Base-by-base conservation (phyloP, 1,140 invertebrate species). In the Phenacoccus solenopsis region DNA sequence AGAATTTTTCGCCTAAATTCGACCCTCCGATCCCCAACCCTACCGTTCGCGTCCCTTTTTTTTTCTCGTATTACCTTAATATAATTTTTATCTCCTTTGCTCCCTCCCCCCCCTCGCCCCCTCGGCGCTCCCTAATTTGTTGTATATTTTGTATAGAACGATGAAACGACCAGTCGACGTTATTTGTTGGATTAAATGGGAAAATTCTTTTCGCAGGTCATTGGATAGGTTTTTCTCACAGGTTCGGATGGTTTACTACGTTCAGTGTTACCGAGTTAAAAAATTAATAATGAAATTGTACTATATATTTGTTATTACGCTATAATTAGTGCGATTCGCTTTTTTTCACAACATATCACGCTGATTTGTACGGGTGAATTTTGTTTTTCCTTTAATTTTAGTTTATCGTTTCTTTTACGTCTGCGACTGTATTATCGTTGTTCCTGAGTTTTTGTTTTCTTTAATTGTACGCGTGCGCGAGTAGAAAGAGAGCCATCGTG, bases 1-100 rank as follows among this genome's bases (percentile, higher is more conserved):
- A 76, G 93, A 96, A 78, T 95, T 95, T 81, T 96, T 94, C 81
- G 93, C 93, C 85, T 96, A 89, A 93, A 61, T 72, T 57, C 25
- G 38, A 7, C 5, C 30, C 12, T 49, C 5, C 38, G 16, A 16
- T 49, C n/a, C n/a, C n/a, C n/a, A n/a, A n/a, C n/a, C n/a, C n/a
- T n/a, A n/a, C n/a, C n/a, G n/a, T n/a, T n/a, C n/a, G n/a, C n/a
- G n/a, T n/a, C n/a, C n/a, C n/a, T n/a, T n/a, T n/a, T n/a, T n/a
- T n/a, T n/a, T n/a, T n/a, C n/a, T n/a, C n/a, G n/a, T 49, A 49
- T 49, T 49, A 49, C 38, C 38, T 49, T 16, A 16, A n/a, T n/a
- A n/a, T n/a, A n/a, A n/a, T 49, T 49, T 16, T 49, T 49, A 9
- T 49, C 20, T 49, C 20, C 4, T 49, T 49, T 49, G n/a, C n/a